Evolutionary conservation across 1,140 invertebrate species (phyloP).

Genomic region (Musca domestica): DNA sequence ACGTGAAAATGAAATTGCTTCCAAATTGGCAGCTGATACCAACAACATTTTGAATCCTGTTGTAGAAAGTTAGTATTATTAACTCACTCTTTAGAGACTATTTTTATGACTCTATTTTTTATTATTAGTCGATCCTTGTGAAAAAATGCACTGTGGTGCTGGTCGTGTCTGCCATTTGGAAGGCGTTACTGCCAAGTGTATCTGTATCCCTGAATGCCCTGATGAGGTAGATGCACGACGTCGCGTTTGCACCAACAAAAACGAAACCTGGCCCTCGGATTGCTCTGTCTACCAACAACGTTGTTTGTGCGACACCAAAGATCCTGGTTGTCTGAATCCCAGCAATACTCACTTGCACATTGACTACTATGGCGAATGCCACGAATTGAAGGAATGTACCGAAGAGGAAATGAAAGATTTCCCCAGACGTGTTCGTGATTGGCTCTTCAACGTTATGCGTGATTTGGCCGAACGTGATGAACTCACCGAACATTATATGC

Average conservation of each 20-base stretch:
- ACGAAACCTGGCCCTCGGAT: slow-evolving; percentile 90
- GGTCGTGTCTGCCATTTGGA: slow-evolving; percentile 82
- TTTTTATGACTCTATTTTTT: not conserved
- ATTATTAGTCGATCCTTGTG: slow-evolving; percentile 69
- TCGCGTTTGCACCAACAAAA: slow-evolving; percentile 88
- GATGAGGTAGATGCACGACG: slow-evolving; percentile 74
- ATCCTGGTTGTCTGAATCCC: slow-evolving; percentile 69
- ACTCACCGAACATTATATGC: slow-evolving; percentile 77
- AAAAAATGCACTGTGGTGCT: slow-evolving; percentile 83
- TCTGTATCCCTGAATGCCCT: slow-evolving; percentile 81
- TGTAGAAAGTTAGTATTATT: slow-evolving; percentile 33
- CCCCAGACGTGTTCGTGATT: slow-evolving; percentile 91
- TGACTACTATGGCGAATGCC: slow-evolving; percentile 86
- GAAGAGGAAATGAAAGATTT: slow-evolving; percentile 86
- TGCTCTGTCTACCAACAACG: slow-evolving; percentile 88
- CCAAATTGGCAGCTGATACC: slow-evolving; percentile 36
- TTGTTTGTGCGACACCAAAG: slow-evolving; percentile 79
- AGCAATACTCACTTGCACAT: slow-evolving; percentile 86
- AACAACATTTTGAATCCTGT: slow-evolving; percentile 43
- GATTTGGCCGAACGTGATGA: slow-evolving; percentile 88
- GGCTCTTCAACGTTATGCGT: slow-evolving; percentile 95
- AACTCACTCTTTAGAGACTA: not conserved
- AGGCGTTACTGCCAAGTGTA: slow-evolving; percentile 74
- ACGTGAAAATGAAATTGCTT: slow-evolving; percentile 48
- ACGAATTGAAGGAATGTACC: slow-evolving; percentile 73